These are phyloP conservation scores for Sycophila sp. DNA, from an alignment of 1,140 invertebrate genomes.

Conservation along the genomic window DNA sequence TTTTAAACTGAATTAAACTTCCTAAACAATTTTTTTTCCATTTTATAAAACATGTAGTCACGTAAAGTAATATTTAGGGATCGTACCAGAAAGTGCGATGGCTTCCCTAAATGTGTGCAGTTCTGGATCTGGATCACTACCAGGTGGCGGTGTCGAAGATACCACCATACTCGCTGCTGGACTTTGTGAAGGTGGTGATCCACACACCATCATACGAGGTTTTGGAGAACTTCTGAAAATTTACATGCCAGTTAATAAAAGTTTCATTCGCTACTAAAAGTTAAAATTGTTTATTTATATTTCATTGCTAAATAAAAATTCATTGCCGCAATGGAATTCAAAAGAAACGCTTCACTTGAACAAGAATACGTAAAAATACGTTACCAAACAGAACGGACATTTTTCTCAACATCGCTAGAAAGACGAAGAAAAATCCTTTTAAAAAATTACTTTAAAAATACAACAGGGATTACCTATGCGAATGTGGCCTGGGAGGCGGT, in stretches of 20 bases:
- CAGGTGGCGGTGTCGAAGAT: constrained; percentile 57
- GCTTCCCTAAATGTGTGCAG: constrained; percentile 82
- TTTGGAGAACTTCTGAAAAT: constrained; percentile 66
- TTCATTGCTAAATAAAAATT: too few relatives aligned
- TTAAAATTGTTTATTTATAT: not conserved
- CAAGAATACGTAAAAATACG: too few relatives aligned
- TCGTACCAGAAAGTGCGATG: constrained; percentile 71
- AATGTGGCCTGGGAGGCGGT: constrained; percentile 69
- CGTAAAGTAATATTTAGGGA: not conserved
- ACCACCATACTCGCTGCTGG: constrained; percentile 62
- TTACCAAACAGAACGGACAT: too few relatives aligned
- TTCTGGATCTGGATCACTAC: constrained; percentile 69
- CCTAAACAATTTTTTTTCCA: too few relatives aligned
- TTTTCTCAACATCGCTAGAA: too few relatives aligned
- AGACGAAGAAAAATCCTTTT: too few relatives aligned
- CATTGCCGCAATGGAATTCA: too few relatives aligned
- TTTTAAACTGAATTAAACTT: too few relatives aligned
- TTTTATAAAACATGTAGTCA: not conserved
- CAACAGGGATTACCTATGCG: constrained; percentile 56
- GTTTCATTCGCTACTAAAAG: too few relatives aligned
- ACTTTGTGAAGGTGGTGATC: constrained; percentile 64
- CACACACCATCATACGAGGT: constrained; percentile 64
- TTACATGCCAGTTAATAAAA: not conserved
- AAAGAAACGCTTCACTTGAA: too few relatives aligned
- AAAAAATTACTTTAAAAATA: too few relatives aligned